Conservation (phyloP, 2,797 vertebrate genomes). For the Acestrorhynchus altus region DNA sequence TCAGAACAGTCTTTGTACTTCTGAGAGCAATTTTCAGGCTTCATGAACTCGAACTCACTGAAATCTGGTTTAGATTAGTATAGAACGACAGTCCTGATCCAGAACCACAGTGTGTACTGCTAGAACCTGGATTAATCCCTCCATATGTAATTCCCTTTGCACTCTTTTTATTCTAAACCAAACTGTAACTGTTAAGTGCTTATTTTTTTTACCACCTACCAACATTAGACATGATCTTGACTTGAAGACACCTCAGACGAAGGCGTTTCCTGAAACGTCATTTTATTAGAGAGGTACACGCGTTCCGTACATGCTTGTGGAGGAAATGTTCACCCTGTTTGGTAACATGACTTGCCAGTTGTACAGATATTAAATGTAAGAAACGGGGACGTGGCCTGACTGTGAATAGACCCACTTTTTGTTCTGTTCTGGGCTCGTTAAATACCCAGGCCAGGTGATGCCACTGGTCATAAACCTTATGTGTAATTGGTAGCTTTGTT, state of each 20-base stretch:
- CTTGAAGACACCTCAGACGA: background rate
- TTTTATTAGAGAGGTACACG: background rate
- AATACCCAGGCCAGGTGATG: too few species aligned
- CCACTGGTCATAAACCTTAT: background rate
- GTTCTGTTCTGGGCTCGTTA: too few species aligned
- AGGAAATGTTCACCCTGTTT: background rate
- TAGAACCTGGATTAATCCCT: background rate
- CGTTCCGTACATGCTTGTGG: constrained; percentile 14
- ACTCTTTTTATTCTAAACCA: background rate
- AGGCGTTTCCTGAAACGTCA: background rate
- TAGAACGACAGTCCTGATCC: background rate
- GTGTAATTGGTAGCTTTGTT: background rate
- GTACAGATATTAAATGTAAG: constrained; percentile 1
- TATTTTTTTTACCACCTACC: background rate
- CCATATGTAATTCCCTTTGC: background rate
- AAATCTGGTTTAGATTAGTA: background rate
- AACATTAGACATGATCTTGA: background rate
- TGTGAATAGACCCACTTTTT: too few species aligned
- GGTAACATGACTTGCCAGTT: background rate
- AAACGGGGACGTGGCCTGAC: too few species aligned
- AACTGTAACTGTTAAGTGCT: background rate
- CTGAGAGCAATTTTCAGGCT: background rate
- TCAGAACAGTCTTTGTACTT: background rate
- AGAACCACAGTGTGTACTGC: background rate
- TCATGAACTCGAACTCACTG: background rate